phyloP scores from a whole-genome alignment of 92 coral and sea anemone genomes.

The Epizoanthus illoricatus region DNA sequence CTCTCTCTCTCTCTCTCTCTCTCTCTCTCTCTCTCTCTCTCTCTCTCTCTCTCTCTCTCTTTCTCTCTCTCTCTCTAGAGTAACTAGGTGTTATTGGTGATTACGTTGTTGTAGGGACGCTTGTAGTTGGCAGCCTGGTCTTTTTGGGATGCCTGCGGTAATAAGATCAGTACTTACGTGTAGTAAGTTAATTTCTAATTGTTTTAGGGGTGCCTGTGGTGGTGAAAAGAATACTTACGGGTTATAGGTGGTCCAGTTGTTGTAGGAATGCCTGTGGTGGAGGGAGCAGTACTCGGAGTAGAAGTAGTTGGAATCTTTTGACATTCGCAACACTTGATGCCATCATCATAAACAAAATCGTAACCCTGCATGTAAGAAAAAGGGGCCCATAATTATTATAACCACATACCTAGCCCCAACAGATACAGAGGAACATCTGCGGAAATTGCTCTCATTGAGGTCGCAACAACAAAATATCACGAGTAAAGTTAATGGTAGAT shows the following conservation, averaged over 20 bases:
- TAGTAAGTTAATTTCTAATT: not conserved
- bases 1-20: too few relatives aligned
- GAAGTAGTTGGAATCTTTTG: constrained; percentile 35
- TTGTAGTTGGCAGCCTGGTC: not conserved
- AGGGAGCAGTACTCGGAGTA: constrained; percentile 33
- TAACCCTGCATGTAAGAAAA: constrained; percentile 39
- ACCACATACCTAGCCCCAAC: not conserved
- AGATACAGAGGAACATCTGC: not conserved
- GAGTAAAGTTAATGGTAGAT: too few relatives aligned
- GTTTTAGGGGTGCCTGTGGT: not conserved
- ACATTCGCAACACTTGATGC: constrained; percentile 58
- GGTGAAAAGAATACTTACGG: constrained; percentile 11
- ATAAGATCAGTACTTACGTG: not conserved
- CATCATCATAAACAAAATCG: constrained; percentile 47
- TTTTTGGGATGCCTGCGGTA: not conserved
- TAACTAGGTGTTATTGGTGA: constrained; percentile 40
- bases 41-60: too few relatives aligned
- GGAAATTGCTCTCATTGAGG: not conserved
- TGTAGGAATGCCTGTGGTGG: constrained; percentile 17
- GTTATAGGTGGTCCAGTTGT: constrained; percentile 37
- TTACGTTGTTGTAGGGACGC: not conserved
- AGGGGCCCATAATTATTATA: not conserved
- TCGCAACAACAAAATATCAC: not conserved
- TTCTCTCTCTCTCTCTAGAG: not conserved
- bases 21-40: too few relatives aligned